Evolutionary conservation across 2,113 vertebrate genomes (phyloP), one percentile per base, ranked within the genome.

Genomic region (Piliocolobus tephrosceles): DNA sequence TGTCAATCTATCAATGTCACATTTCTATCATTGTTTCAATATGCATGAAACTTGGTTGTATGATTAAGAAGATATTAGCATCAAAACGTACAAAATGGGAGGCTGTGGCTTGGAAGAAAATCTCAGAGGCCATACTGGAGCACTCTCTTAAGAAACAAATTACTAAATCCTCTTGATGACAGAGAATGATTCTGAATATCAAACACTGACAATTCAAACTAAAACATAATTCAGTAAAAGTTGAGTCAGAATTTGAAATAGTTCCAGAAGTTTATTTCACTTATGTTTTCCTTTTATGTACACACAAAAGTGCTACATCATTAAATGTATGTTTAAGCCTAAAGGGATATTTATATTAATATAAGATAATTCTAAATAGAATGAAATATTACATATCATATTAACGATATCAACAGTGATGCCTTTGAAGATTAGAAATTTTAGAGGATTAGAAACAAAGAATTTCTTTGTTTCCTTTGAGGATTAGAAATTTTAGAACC

Each of bases 291-390:
- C 5, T 64, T 87, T 88, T 50, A 20, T 70, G 6, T 40, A 79
- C 47, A 22, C 22, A 90, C 22, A 40, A n/a, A 4, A 23, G 8
- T 79, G 14, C 13, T 64, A 43, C 35, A 23, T 87, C n/a, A 79
- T 55, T 64, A 58, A 88, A 47, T 57, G 16, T 25, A 32, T n/a
- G 6, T 50, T 83, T 35, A 76, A 43, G 17, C 4, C 14, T 79
- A 79, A 73, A 30, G 9, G 5, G 0, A 13, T n/a, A 12, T 58
- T 64, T 58, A 4, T 70, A 66, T 23, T 70, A 91, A 1, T n/a
- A 35, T 64, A 76, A 76, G 6, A 76, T 87, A 87, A 81, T 88
- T 64, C 8, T 80, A 88, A 81, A 43, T 57, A 57, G 22, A 95
- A 35, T 80, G 2, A 81, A 58, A 32, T 3, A 45, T 66, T 32